Evolutionary conservation across 2,888 invertebrate genomes (phyloP).

Genomic region (Tholera decimalis): DNA sequence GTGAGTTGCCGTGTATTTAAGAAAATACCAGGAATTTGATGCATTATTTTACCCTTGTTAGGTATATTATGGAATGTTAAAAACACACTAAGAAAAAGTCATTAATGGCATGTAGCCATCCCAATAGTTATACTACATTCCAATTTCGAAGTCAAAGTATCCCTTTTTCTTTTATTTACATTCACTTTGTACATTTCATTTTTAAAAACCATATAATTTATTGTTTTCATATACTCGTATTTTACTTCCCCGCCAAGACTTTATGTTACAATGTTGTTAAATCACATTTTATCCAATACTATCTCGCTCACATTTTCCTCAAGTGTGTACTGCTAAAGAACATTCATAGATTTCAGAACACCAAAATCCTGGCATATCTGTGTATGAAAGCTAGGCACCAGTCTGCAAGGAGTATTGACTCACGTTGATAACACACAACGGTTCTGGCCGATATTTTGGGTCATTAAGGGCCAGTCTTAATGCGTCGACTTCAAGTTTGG

Average conservation of each 20-base stretch:
- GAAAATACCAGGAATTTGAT: conserved; percentile 29
- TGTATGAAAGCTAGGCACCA: conserved; percentile 66
- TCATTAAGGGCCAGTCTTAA: conserved; percentile 91
- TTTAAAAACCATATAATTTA: too few relatives aligned
- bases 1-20: conserved; percentile 50
- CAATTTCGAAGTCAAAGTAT: too few relatives aligned
- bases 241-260: too few relatives aligned
- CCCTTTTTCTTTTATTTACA: too few relatives aligned
- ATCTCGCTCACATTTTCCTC: background rate
- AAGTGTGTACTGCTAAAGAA: background rate
- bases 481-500: conserved; percentile 91
- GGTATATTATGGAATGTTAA: too few relatives aligned
- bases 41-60: too few relatives aligned
- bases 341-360: background rate
- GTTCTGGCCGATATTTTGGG: conserved; percentile 92
- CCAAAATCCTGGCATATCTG: conserved; percentile 28
- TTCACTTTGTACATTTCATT: too few relatives aligned
- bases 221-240: background rate
- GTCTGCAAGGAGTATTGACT: conserved; percentile 81
- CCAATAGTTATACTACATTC: too few relatives aligned
- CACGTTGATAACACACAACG: conserved; percentile 93
- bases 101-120: too few relatives aligned
- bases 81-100: too few relatives aligned
- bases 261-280: too few relatives aligned
- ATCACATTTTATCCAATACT: background rate